These are phyloP conservation scores for Entomyzon cyanotis DNA, from an alignment of 2,113 vertebrate species.

Conservation along the genomic window DNA sequence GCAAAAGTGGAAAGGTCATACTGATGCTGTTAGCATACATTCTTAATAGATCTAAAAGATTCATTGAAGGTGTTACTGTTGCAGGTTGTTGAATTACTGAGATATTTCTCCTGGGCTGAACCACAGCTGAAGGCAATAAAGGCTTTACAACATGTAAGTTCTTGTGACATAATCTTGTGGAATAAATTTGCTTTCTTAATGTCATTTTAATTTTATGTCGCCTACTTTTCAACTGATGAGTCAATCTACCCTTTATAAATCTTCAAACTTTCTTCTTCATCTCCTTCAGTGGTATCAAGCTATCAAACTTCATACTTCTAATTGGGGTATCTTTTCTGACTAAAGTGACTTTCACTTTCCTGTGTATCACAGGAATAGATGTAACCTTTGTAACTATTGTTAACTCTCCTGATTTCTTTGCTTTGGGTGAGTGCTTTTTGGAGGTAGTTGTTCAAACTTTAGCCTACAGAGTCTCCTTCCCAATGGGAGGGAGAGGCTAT, in stretches of 20 bases:
- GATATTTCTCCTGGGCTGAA: slow-evolving; percentile 98
- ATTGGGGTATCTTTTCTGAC: neutral
- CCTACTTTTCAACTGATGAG: neutral
- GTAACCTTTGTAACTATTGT: neutral
- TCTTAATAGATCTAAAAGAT: neutral
- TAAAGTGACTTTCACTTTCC: neutral
- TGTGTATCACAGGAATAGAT: neutral
- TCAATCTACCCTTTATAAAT: neutral
- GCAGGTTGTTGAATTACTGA: slow-evolving; percentile 94
- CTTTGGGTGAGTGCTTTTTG: neutral
- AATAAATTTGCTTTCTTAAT: neutral
- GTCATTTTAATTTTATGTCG: neutral
- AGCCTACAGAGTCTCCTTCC: neutral
- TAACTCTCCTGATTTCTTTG: neutral
- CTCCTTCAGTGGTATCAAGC: neutral
- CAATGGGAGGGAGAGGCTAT: neutral
- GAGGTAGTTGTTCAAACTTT: neutral
- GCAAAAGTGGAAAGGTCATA: neutral
- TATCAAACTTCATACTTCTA: neutral
- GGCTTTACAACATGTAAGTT: slow-evolving; percentile 94
- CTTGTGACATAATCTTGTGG: neutral
- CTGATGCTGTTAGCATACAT: neutral
- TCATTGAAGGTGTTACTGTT: slow-evolving; percentile 33
- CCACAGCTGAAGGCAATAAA: slow-evolving; percentile 97
- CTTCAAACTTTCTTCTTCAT: neutral